Base-by-base conservation (phyloP, 1,140 invertebrate genomes). In the Amyelois transitella region DNA sequence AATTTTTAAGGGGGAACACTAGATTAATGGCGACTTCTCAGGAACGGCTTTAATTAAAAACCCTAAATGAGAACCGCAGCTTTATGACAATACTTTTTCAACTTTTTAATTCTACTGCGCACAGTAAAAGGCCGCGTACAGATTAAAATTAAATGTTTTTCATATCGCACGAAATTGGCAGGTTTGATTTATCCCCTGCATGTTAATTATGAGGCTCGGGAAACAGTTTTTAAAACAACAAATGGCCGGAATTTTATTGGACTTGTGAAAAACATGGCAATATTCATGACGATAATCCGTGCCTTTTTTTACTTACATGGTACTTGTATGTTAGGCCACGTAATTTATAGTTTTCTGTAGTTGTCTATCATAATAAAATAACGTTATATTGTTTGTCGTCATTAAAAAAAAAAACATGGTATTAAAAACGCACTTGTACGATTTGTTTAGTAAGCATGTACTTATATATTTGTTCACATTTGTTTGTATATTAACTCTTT, bases 1-100 rank as follows among this genome's bases (percentile, higher is more conserved):
- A 72, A 72, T 69, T 61, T 43, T 18, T 45, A 8, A n/a, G 59
- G 49, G 60, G 60, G 66, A 76, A 69, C 73, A 72, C 51, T 67
- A 72, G 69, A 72, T 76, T 75, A 76, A 75, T 74, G 60, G 60
- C 51, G 54, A 53, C 60, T 69, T 64, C 68, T 62, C 58, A 60
- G 65, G 65, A 68, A 60, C 59, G 62, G 58, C 59, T 71, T 76
- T 76, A 79, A 79, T 79, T 76, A 79, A 76, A 75, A 76, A 69
- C 64, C 72, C 51, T 69, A 66, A 65, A 65, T 56, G 60, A 57
- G 62, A 62, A 56, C 67, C 60, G 57, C 64, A 59, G 58, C 64
- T 64, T 68, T 69, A 75, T 60, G 60, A 61, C 61, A 64, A 66
- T 61, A 62, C 54, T 43, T 51, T 53, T 53, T 53, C 24, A 38